phyloP scores from a whole-genome alignment of 2,113 vertebrate species.

The Mixornis gularis region DNA sequence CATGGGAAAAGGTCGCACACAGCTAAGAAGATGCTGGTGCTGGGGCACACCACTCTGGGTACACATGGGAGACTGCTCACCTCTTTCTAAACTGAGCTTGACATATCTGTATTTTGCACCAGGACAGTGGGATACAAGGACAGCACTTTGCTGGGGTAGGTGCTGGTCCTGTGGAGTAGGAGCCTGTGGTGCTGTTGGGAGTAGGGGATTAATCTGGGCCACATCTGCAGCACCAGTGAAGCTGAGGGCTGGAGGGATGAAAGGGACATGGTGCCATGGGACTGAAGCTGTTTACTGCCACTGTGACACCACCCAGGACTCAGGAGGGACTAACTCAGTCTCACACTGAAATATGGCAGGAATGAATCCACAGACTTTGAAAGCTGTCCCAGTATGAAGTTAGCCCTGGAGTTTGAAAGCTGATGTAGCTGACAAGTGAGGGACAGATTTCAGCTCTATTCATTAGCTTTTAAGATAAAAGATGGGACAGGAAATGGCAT shows the following conservation, averaged over 20 bases:
- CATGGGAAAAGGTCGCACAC: slow-evolving; percentile 16
- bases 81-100: not conserved
- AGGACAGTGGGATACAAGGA: not conserved
- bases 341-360: not conserved
- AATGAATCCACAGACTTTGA: not conserved
- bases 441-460: not conserved
- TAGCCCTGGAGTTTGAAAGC: not conserved
- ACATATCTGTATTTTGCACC: not conserved
- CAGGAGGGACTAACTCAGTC: not conserved
- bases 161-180: not conserved
- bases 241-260: not conserved
- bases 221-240: not conserved
- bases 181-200: not conserved
- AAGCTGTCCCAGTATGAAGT: not conserved
- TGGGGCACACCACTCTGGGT: not conserved
- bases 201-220: not conserved
- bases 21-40: not conserved
- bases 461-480: not conserved
- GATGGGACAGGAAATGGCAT: not conserved
- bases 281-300: not conserved
- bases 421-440: not conserved
- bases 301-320: not conserved
- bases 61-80: not conserved
- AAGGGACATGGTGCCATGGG: not conserved
- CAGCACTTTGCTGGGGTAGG: not conserved